Base-by-base conservation (phyloP, 2,888 invertebrate species). In the Corythucha ciliata region DNA sequence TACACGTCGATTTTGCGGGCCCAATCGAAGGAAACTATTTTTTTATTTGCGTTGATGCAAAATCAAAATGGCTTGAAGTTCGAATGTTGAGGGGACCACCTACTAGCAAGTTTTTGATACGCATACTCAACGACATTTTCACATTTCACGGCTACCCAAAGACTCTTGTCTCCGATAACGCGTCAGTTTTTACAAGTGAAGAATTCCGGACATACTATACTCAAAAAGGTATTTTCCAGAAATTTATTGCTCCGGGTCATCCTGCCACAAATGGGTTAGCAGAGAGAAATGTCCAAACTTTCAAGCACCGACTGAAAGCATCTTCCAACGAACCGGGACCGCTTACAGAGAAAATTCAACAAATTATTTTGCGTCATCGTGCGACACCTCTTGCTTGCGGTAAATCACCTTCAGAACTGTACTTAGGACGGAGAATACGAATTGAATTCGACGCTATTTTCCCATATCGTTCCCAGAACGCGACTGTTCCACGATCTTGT, bases 1-100 rank as follows among this genome's bases (percentile, higher is more conserved):
- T 63, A 3, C 63, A 63, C 26, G 59, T 62, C 3, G 62, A 63
- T 44, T 63, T 59, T 40, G 59, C 60, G 18, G 61, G 61, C 1
- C 61, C 62, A 10, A 57, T 48, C 36, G 18, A 47, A 14, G 49
- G 54, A 4, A 41, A 57, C 40, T 47, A 54, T 40, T 58, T 61
- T 36, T 45, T 64, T 7, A 37, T 62, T 3, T 24, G 57, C 6
- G 52, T 63, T 1, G 63, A 62, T 39, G 61, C 60, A 16, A 58
- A 59, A 44, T 61, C 61, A 33, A 63, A 39, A n/a, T 39, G 40
- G 40, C 6, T 18, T 10, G 40, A 39, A 20, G 40, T 22, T n/a
- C 6, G 7, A 62, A 6, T n/a, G 8, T 21, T 18, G 6, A 6
- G 20, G 8, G 12, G n/a, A 6, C 6, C 40, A 7, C 40, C 40